Base-by-base conservation (phyloP, 1,140 invertebrate genomes). In the Bombus soroeensis region DNA sequence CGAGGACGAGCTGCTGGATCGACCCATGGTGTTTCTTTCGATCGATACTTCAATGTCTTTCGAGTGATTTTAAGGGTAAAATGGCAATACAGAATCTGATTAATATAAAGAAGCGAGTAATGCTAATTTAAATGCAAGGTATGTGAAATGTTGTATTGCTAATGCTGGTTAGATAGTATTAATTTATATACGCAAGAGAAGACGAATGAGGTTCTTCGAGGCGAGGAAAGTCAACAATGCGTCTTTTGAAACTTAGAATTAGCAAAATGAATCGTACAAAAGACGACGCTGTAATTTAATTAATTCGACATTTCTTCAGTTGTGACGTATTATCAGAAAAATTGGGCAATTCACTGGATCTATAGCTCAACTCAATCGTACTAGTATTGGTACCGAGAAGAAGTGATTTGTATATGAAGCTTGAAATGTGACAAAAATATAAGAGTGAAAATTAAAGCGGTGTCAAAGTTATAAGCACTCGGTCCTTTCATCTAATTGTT, bases 1-100 rank as follows among this genome's bases (percentile, higher is more conserved):
- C 64, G 75, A 84, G 82, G 82, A 78, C 75, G 66, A 57, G 18
- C 57, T 25, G 25, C 34, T 13, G 25, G 43, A 73, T 57, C 53
- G 34, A 59, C 18, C 47, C 47, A 22, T 53, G 47, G 47, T 53
- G 47, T 53, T 53, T 53, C 47, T 22, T 53, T 22, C 47, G 18
- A 53, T 22, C 47, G 47, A 53, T 22, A 53, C 47, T 53, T 53
- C 47, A 18, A 53, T 8, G 18, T 53, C 18, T 53, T 53, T 53
- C 8, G 22, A 18, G 6, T 22, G 47, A 53, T 53, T 53, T 53
- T 53, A 53, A 8, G 47, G 18, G 47, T 53, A 53, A 53, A 53
- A 8, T 22, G 47, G 47, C 47, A 22, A 53, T 8, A 8, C 47
- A 53, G 47, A 53, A 53, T 22, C 18, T 53, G 47, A 53, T 53